Evolutionary conservation across 2,888 invertebrate species (phyloP).

Genomic region (Ormyrus labotus): DNA sequence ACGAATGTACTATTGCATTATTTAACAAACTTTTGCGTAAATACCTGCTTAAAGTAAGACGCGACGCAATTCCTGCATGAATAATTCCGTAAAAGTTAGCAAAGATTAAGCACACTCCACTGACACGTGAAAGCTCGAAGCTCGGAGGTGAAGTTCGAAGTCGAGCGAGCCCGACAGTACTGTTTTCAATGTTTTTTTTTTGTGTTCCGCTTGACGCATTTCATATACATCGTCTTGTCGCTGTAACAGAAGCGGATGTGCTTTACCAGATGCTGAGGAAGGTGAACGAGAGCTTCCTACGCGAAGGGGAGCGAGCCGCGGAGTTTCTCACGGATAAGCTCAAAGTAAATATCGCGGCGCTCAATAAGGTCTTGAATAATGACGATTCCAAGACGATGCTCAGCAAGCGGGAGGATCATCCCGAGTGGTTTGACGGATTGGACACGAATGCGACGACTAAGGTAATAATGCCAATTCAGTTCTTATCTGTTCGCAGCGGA

Average conservation of each 20-base stretch:
- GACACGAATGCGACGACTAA: constrained; percentile 71
- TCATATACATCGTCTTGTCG: constrained; percentile 19
- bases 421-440: constrained; percentile 87
- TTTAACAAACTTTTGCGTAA: too few species aligned
- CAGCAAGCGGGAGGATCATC: constrained; percentile 82
- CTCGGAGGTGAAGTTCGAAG: too few species aligned
- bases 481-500: neutral
- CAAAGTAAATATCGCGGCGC: constrained; percentile 77
- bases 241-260: constrained; percentile 81
- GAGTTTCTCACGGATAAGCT: constrained; percentile 83
- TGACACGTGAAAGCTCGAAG: too few species aligned
- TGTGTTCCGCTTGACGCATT: neutral
- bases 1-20: too few species aligned
- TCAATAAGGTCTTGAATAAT: constrained; percentile 70
- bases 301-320: constrained; percentile 83
- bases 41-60: too few species aligned
- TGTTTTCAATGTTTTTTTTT: neutral
- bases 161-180: too few species aligned
- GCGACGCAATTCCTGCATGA: too few species aligned
- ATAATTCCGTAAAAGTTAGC: neutral
- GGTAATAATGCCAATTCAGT: constrained; percentile 59
- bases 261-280: constrained; percentile 83
- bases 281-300: constrained; percentile 83
- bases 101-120: neutral
- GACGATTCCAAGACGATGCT: constrained; percentile 80